Conservation (phyloP, 2,113 vertebrate species). For the Aptenodytes forsteri region DNA sequence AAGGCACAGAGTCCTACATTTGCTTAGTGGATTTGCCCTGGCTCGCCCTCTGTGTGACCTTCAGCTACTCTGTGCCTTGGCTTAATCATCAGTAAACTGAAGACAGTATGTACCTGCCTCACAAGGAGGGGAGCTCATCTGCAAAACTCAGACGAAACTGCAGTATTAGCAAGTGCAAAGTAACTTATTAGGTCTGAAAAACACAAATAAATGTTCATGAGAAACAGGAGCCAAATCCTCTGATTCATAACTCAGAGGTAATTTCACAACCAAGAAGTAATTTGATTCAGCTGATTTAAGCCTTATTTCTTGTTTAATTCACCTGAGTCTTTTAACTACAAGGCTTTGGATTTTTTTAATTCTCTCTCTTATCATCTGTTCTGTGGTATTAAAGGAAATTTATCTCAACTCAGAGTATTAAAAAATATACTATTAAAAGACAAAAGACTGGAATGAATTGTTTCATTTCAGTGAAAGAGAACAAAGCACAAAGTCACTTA, state of each 20-base stretch:
- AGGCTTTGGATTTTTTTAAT: slow-evolving; percentile 5
- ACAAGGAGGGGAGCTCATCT: neutral
- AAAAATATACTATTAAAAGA: slow-evolving; percentile 46
- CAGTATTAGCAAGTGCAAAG: neutral
- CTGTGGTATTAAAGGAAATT: slow-evolving; percentile 65
- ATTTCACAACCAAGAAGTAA: slow-evolving; percentile 53
- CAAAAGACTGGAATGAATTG: slow-evolving; percentile 50
- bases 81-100: neutral
- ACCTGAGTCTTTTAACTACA: slow-evolving; percentile 34
- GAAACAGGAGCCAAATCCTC: slow-evolving; percentile 29
- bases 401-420: slow-evolving; percentile 58
- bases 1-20: neutral
- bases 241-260: neutral
- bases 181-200: slow-evolving; percentile 28
- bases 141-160: neutral
- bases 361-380: slow-evolving; percentile 7
- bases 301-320: slow-evolving; percentile 40
- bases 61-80: neutral
- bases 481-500: slow-evolving; percentile 46
- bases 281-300: slow-evolving; percentile 55
- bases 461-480: slow-evolving; percentile 63
- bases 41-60: neutral
- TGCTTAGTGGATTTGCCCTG: neutral
- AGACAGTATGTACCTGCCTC: neutral
- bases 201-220: slow-evolving; percentile 44